Evolutionary conservation across 2,888 invertebrate genomes (phyloP), one percentile per base, ranked within the genome.

Genomic region (Lordiphosa fenestrarum): DNA sequence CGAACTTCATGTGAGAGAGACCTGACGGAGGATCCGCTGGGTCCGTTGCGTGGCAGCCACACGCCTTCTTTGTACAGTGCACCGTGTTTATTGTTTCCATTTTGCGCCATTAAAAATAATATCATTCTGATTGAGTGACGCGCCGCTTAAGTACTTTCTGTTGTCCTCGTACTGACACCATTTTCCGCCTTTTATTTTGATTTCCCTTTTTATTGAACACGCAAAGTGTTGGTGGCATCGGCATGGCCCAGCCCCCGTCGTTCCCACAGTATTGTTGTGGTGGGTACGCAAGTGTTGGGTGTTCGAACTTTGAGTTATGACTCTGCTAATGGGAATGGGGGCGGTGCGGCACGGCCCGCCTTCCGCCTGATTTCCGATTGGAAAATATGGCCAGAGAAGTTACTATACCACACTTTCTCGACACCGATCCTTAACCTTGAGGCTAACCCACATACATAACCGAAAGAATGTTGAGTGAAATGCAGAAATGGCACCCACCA

Each of bases 111-210:
- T 84, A 83, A 80, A 82, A 84, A 75, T 82, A 82, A 84, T 82
- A 83, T 83, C 80, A 71, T 76, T 84, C 66, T 84, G 85, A 84
- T 82, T 82, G 82, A 84, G 76, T 78, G 80, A 76, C 80, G 80
- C 83, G 80, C 71, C 82, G 81, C 63, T 81, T 84, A 77, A 84
- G 83, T 81, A 83, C 80, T 83, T 74, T 81, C 76, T 58, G 71
- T 67, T 71, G 66, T 73, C 66, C 75, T 73, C 73, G 78, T 72
- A 67, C 81, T 78, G 83, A 80, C 83, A 80, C 83, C 69, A 65
- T 82, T 82, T 63, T 73, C 65, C 80, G 75, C 52, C 25, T 36
- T 56, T 64, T 49, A 54, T 60, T 64, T 63, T 64, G 57, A 70
- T 80, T 74, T 73, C 62, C 61, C 63, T 71, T 67, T 77, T 75